These are phyloP conservation scores for Molossus molossus DNA, from an alignment of 2,797 vertebrate genomes.

Conservation along the genomic window DNA sequence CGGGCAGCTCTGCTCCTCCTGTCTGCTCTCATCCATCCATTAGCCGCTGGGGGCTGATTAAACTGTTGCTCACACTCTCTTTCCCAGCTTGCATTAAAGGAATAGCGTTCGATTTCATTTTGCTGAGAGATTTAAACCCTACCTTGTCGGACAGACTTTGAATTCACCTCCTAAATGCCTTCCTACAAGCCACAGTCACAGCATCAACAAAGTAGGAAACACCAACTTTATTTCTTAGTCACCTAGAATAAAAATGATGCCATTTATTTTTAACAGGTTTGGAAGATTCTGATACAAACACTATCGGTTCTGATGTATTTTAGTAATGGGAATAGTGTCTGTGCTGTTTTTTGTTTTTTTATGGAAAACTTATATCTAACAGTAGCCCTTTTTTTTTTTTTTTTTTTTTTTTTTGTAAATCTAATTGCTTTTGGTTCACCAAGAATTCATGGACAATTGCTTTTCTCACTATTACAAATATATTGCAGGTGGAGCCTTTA, in stretches of 20 bases:
- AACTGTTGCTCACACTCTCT: conserved; percentile 76
- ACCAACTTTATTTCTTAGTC: conserved; percentile 76
- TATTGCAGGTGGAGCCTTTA: conserved; percentile 86
- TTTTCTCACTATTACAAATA: conserved; percentile 86
- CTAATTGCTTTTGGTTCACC: conserved; percentile 90
- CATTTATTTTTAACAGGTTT: conserved; percentile 78
- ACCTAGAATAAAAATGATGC: conserved; percentile 83
- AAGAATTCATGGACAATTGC: conserved; percentile 89
- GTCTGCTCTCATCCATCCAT: conserved; percentile 72
- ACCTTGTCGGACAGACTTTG: conserved; percentile 75
- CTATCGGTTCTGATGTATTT: conserved; percentile 76
- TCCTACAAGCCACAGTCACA: conserved; percentile 46
- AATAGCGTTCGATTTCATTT: conserved; percentile 77
- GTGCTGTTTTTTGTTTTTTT: conserved; percentile 78
- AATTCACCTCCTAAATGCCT: conserved; percentile 78
- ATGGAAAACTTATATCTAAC: conserved; percentile 86
- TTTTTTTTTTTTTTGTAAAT: conserved; percentile 86
- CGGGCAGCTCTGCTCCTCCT: conserved; percentile 1
- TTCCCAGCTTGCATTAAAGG: conserved; percentile 76
- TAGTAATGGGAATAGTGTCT: conserved; percentile 79
- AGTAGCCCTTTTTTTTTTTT: conserved; percentile 76
- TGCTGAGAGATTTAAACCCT: conserved; percentile 78
- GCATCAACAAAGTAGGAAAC: conserved; percentile 73
- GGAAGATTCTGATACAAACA: conserved; percentile 81
- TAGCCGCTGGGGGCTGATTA: conserved; percentile 82